Evolutionary conservation across 2,888 invertebrate genomes (phyloP).

Genomic region (Dimorphilus gyrociliatus): DNA sequence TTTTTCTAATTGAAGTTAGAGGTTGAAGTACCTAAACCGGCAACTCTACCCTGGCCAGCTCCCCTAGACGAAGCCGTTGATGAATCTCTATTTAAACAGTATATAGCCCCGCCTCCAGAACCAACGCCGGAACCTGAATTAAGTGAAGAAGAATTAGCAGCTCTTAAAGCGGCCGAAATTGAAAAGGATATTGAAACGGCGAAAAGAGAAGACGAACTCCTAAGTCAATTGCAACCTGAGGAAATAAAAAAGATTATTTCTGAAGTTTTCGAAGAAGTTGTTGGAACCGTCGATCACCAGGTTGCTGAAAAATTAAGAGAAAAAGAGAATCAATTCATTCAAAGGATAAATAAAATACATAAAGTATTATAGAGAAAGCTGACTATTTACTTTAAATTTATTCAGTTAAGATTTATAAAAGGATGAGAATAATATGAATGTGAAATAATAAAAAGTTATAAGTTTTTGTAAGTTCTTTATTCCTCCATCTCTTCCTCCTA

Average conservation of each 20-base stretch:
- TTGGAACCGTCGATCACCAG: no score
- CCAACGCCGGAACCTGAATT: constrained; percentile 20
- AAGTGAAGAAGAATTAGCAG: constrained; percentile 4
- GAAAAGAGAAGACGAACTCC: constrained; percentile 14
- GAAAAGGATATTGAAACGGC: constrained; percentile 5
- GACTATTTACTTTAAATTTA: no score
- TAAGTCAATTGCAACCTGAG: constrained; percentile 20
- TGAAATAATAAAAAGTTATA: no score
- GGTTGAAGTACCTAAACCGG: constrained; percentile 22
- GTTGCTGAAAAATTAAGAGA: constrained; percentile 21
- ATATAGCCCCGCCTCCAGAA: constrained; percentile 23
- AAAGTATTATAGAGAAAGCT: constrained; percentile 16
- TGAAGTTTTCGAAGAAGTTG: constrained; percentile 22
- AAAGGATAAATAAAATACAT: constrained; percentile 28
- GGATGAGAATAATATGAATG: no score
- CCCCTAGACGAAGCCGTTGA: constrained; percentile 27
- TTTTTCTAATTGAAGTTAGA: constrained; percentile 17
- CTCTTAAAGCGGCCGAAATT: constrained; percentile 3
- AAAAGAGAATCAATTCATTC: constrained; percentile 22
- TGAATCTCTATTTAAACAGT: constrained; percentile 15
- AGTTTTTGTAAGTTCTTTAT: no score
- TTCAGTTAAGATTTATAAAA: no score
- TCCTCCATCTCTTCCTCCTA: no score
- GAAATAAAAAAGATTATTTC: constrained; percentile 24
- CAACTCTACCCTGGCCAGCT: constrained; percentile 26